Conservation (phyloP, 1,140 invertebrate genomes). For the Leptonema lineaticorne region DNA sequence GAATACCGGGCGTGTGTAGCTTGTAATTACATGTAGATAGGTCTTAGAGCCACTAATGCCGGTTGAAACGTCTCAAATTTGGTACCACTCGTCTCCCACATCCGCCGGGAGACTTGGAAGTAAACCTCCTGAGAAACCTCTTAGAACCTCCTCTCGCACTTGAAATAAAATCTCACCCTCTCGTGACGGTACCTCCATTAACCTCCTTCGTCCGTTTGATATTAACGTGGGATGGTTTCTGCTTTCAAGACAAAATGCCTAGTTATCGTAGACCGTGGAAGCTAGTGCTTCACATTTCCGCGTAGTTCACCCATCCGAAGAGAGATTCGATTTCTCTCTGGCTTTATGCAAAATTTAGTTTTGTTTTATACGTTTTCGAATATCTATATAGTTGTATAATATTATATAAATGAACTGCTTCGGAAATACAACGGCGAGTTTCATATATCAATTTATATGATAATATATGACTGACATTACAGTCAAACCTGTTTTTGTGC, state of each 20-base stretch:
- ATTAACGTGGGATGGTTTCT: neutral
- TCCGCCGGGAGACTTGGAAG: neutral
- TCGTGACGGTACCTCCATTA: no score
- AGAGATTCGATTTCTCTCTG: no score
- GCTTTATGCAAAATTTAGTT: no score
- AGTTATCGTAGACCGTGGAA: neutral
- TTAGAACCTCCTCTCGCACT: neutral
- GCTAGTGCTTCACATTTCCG: neutral
- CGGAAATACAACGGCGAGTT: no score
- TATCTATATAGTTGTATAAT: no score
- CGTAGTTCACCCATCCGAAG: no score
- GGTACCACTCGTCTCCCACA: neutral
- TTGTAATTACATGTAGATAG: constrained; percentile 32
- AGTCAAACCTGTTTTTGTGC: no score
- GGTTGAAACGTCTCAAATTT: constrained; percentile 32
- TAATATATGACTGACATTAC: no score
- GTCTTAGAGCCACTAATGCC: constrained; percentile 28
- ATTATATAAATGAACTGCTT: no score
- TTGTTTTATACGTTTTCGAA: no score
- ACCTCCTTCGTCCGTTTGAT: neutral
- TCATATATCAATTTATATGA: no score
- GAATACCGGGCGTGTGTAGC: constrained; percentile 15
- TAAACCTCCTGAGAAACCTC: neutral
- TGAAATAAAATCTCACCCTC: neutral
- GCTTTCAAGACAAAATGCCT: neutral